phyloP scores from a whole-genome alignment of 2,113 vertebrate species.

The Daphoenositta chrysoptera region DNA sequence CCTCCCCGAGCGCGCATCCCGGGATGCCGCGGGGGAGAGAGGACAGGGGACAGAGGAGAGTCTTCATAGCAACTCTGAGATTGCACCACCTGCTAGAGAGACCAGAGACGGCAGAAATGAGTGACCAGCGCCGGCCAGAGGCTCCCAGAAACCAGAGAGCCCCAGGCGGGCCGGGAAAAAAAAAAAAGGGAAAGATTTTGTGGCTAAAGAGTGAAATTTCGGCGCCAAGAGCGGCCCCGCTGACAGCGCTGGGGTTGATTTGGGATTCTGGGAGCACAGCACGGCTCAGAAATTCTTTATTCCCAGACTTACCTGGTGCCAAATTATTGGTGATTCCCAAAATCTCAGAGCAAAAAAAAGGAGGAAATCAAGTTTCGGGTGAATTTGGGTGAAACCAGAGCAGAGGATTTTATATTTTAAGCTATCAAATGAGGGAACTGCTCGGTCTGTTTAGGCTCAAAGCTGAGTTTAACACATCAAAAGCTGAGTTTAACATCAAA shows the following conservation, averaged over 20 bases:
- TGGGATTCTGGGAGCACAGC: not conserved
- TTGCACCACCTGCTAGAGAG: conserved; percentile 78
- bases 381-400: not conserved
- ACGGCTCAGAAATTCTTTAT: not conserved
- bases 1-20: conserved; percentile 40
- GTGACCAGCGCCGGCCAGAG: not conserved
- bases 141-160: not conserved
- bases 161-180: not conserved
- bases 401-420: not conserved
- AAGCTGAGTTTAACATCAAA: not conserved
- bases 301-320: not conserved
- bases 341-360: not conserved
- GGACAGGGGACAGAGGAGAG: not conserved
- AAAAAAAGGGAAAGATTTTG: not conserved
- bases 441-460: not conserved
- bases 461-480: not conserved
- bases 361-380: not conserved
- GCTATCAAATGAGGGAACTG: too few relatives aligned
- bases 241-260: not conserved
- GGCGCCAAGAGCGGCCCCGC: not conserved
- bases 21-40: conserved; percentile 40
- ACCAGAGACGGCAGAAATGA: conserved; percentile 45
- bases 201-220: fast-evolving
- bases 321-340: not conserved
- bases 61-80: conserved; percentile 80